Conservation (phyloP, 2,113 vertebrate genomes). For the Pionites leucogaster region DNA sequence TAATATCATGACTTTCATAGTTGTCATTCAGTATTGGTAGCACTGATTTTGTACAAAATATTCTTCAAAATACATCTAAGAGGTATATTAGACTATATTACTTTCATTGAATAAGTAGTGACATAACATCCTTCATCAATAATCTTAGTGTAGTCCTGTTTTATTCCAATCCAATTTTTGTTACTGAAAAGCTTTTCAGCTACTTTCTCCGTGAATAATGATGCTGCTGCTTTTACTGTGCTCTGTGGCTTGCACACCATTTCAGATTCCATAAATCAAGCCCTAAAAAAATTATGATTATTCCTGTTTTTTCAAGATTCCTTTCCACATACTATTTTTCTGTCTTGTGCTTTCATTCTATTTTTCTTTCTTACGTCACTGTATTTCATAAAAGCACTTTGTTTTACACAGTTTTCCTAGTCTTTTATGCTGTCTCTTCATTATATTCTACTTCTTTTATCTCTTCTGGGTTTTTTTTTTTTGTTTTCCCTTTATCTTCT, state of each 20-base stretch:
- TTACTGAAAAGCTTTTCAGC: neutral
- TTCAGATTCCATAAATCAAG: constrained; percentile 36
- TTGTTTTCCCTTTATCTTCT: neutral
- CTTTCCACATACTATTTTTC: neutral
- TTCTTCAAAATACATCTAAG: neutral
- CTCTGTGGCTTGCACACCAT: neutral
- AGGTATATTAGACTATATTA: neutral
- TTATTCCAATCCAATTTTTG: constrained; percentile 27
- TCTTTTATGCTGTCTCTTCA: neutral
- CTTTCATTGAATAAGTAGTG: constrained; percentile 3
- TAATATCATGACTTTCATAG: neutral
- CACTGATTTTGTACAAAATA: neutral
- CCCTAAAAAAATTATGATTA: constrained; percentile 18
- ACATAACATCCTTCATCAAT: constrained; percentile 39
- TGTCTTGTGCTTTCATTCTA: neutral
- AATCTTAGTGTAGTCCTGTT: neutral
- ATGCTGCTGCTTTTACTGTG: neutral
- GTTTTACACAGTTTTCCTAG: neutral
- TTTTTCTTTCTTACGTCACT: neutral
- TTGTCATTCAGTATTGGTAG: neutral
- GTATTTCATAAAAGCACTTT: neutral
- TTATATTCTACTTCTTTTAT: neutral
- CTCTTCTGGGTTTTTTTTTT: neutral
- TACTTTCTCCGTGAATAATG: constrained; percentile 28
- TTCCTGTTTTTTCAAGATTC: constrained; percentile 12